Conservation (phyloP, 2,113 vertebrate genomes). For the Sisor rabdophorus region DNA sequence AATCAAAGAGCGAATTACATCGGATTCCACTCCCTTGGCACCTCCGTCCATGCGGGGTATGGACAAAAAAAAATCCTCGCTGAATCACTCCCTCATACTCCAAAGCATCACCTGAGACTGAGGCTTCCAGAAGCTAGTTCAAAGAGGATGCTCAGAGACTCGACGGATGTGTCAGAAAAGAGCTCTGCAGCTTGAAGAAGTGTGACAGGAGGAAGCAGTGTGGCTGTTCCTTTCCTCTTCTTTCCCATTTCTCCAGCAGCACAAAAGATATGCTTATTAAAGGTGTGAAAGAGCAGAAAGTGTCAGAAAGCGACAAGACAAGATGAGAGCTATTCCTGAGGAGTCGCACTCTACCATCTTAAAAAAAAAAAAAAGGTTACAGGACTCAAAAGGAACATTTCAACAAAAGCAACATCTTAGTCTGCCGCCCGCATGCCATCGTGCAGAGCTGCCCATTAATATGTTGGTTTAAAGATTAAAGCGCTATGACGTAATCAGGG, state of each 20-base stretch:
- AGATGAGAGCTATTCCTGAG: conserved; percentile 13
- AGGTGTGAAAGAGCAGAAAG: conserved; percentile 23
- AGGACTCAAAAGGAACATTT: conserved; percentile 17
- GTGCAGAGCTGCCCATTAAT: background rate
- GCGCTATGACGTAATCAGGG: no score
- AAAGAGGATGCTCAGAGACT: background rate
- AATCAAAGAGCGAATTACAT: conserved; percentile 45
- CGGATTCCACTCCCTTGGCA: conserved; percentile 23
- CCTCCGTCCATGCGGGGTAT: conserved; percentile 24
- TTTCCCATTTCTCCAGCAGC: background rate
- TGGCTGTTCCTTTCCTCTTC: background rate
- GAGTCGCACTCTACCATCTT: conserved; percentile 7
- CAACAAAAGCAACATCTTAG: no score
- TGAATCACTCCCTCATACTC: conserved; percentile 1
- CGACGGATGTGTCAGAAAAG: conserved; percentile 3
- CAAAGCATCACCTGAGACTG: background rate
- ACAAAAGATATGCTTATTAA: conserved; percentile 33
- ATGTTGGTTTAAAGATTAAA: background rate
- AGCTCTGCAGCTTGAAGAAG: background rate
- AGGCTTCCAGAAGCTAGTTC: background rate
- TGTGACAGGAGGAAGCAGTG: conserved; percentile 4
- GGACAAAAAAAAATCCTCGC: background rate
- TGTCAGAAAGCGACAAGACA: background rate
- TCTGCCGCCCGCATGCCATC: background rate
- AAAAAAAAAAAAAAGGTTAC: conserved; percentile 19